Conservation (phyloP, 2,888 invertebrate species). For the Abscondita cerata region DNA sequence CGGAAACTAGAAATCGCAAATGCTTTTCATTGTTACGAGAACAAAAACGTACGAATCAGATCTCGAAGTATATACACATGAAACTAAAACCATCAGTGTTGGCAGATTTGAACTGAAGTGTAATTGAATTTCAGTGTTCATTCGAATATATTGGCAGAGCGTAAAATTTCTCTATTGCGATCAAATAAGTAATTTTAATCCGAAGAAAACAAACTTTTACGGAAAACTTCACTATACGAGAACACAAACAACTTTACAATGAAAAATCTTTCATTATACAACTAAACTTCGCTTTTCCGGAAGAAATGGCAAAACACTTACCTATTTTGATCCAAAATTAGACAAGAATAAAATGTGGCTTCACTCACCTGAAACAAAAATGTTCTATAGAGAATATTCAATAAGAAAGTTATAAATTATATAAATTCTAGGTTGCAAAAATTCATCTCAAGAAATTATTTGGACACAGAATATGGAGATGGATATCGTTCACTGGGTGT, state of each 20-base stretch:
- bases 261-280: neutral
- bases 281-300: neutral
- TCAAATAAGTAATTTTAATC: constrained; percentile 16
- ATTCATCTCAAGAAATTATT: too few species aligned
- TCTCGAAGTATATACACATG: constrained; percentile 16
- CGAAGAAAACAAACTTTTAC: constrained; percentile 15
- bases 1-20: constrained; percentile 20
- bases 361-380: neutral
- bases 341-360: neutral
- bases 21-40: constrained; percentile 14
- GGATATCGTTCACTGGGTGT: too few species aligned
- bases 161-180: constrained; percentile 16
- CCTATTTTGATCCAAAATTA: neutral
- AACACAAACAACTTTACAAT: neutral
- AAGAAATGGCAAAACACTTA: neutral
- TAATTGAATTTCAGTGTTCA: constrained; percentile 34
- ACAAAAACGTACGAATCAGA: constrained; percentile 19
- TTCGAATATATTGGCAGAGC: constrained; percentile 20
- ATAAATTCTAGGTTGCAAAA: neutral
- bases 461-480: too few species aligned
- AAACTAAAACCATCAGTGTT: constrained; percentile 21
- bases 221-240: neutral
- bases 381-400: neutral
- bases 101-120: constrained; percentile 18
- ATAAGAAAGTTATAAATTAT: constrained; percentile 1